Percentiles rank a stretch among this genome's conserved stretches.
phyloP scores from a whole-genome alignment of 2,113 vertebrate genomes.

The Sprattus sprattus region DNA sequence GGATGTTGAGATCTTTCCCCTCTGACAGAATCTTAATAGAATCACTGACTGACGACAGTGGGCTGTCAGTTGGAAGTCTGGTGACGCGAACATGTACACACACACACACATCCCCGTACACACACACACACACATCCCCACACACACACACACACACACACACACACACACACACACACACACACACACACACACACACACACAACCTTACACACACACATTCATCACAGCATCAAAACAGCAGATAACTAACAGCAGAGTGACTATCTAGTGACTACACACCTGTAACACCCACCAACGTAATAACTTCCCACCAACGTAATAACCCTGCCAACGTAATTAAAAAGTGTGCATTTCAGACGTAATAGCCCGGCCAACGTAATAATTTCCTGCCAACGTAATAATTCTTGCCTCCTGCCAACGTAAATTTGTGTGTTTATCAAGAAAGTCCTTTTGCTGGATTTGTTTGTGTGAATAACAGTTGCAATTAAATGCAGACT shows the following conservation, averaged over 20 bases:
- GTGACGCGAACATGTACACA: constrained; percentile 9
- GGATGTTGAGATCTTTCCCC: not conserved
- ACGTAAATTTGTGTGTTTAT: too few species aligned
- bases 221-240: not conserved
- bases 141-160: constrained; percentile 16
- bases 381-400: too few species aligned
- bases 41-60: constrained; percentile 8
- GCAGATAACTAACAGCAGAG: not conserved
- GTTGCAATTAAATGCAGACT: too few species aligned
- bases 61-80: constrained; percentile 16
- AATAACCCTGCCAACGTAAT: too few species aligned
- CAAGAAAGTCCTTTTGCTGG: too few species aligned
- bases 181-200: constrained; percentile 20
- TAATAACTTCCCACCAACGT: too few species aligned
- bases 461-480: too few species aligned
- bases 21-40: not conserved
- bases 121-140: not conserved
- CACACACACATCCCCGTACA: not conserved
- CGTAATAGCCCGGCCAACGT: too few species aligned
- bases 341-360: too few species aligned
- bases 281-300: too few species aligned
- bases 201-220: constrained; percentile 9
- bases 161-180: constrained; percentile 29
- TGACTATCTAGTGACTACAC: not conserved
- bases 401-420: too few species aligned